Conservation (phyloP, 2,113 vertebrate species). For the Mirounga angustirostris region DNA sequence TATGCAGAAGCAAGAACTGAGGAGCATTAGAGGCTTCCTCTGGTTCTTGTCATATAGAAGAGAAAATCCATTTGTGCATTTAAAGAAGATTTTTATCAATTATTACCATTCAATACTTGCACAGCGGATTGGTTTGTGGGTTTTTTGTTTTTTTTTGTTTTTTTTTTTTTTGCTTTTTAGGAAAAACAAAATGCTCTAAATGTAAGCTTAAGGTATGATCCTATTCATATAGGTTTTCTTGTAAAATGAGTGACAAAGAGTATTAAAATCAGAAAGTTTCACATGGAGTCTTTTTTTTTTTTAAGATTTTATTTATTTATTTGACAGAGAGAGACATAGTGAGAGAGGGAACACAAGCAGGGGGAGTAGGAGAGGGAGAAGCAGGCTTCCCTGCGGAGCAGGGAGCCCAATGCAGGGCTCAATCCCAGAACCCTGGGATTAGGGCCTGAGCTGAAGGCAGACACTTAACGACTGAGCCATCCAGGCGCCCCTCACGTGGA, state of each 20-base stretch:
- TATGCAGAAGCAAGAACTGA: neutral
- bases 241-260: neutral
- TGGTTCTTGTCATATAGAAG: neutral
- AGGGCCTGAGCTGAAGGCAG: too few relatives aligned
- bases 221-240: neutral
- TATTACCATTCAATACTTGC: neutral
- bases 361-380: too few relatives aligned
- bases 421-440: too few relatives aligned
- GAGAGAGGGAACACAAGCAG: too few relatives aligned
- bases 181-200: constrained; percentile 18
- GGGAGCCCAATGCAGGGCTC: too few relatives aligned
- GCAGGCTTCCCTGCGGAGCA: too few relatives aligned
- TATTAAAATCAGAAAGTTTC: constrained; percentile 19
- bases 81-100: neutral
- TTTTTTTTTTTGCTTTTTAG: neutral
- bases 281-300: neutral
- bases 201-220: neutral
- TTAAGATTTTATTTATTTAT: too few relatives aligned
- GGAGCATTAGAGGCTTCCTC: neutral
- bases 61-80: neutral
- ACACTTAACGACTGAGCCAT: too few relatives aligned
- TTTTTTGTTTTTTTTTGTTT: neutral
- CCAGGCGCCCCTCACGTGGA: neutral
- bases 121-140: neutral
- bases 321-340: too few relatives aligned